Base-by-base conservation (phyloP, 2,797 vertebrate species). In the Oreochromis grahami region DNA sequence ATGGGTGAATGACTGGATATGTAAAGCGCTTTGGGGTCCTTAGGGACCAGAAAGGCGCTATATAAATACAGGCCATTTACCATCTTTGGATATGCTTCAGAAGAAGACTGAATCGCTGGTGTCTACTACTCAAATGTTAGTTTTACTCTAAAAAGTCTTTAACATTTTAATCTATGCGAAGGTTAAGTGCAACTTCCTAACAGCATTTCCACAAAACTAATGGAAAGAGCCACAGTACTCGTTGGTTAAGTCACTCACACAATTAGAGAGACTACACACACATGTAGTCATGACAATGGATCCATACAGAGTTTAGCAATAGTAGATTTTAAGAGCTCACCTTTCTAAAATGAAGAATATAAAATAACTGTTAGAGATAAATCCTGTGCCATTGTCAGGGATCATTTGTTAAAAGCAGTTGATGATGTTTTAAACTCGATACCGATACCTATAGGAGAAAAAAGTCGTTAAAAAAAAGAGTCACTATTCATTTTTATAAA, bases 381-480 rank as follows among this genome's bases (percentile, higher is more conserved):
- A 26, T 70, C 13, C 65, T 26, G 6, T 70, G 38, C 21, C 19
- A n/a, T n/a, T 63, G 58, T 6, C 12, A 8, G n/a, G n/a, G 60
- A 41, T 65, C 12, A 15, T 41, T 68, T 24, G 5, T 68, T 41
- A 6, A 21, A 68, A 24, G 36, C 36, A 68, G n/a, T 5, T 36
- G 58, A 63, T 63, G 55, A 58, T 32, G 14, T 58, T 41, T 43
- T 8, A 10, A 43, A 68, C 13, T 68, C 3, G 2, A 68, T 68
- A 41, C 7, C 41, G 38, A 68, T 68, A 41, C 12, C 12, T 1
- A 3, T 43, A 41, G 2, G 63, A 6, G 38, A 38, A 9, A 24
- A 68, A 24, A 65, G 15, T 68, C 0, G 0, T 43, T 24, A 3
- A 2, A 68, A 63, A 24, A 32, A 24, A 14, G 0, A 24, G 63